Conservation (phyloP, 2,113 vertebrate genomes). For the Okapia johnstoni region DNA sequence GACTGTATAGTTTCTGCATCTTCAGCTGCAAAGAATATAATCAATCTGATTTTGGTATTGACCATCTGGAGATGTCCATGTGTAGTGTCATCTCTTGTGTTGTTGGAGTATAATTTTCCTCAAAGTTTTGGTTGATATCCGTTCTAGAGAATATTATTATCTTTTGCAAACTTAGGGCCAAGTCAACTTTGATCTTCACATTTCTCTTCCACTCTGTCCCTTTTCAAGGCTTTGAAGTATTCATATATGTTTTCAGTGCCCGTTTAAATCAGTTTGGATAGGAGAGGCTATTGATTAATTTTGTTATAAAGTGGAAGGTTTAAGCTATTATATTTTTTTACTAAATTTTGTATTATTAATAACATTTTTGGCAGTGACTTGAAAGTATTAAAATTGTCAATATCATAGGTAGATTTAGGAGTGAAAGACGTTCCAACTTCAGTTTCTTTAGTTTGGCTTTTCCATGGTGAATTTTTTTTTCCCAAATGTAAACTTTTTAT, state of each 20-base stretch:
- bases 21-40: background rate
- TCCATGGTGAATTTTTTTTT: background rate
- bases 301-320: conserved; percentile 75
- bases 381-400: conserved; percentile 70
- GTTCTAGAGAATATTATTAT: conserved; percentile 66
- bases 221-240: conserved; percentile 75
- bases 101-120: conserved; percentile 52
- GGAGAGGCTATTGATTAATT: conserved; percentile 67
- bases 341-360: conserved; percentile 46
- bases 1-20: background rate
- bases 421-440: conserved; percentile 53
- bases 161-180: conserved; percentile 60
- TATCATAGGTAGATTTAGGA: conserved; percentile 51
- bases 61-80: background rate
- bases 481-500: too few relatives aligned
- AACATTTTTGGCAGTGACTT: conserved; percentile 68
- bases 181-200: conserved; percentile 50
- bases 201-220: conserved; percentile 65
- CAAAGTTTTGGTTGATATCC: conserved; percentile 74
- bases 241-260: conserved; percentile 75
- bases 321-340: conserved; percentile 71
- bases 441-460: conserved; percentile 74
- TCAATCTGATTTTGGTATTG: background rate
- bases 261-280: conserved; percentile 76
- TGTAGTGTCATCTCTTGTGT: background rate